Evolutionary conservation across 2,113 vertebrate species (phyloP).

Genomic region (Beaufortia kweichowensis): DNA sequence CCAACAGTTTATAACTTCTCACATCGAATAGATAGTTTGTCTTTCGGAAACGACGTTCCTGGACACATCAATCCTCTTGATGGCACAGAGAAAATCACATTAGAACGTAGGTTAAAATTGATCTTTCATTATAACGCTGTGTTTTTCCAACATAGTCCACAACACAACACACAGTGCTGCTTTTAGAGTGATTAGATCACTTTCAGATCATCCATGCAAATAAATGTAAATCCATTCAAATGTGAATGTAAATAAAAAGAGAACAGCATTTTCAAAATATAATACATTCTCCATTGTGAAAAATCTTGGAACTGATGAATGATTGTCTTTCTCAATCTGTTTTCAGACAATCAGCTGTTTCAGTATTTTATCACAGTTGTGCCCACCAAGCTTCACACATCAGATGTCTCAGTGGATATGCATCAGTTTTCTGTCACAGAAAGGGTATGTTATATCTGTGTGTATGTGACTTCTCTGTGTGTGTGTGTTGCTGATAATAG

Average conservation of each 20-base stretch:
- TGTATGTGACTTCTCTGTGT: not conserved
- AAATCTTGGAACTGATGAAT: not conserved
- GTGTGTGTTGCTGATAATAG: not conserved
- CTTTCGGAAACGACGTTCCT: conserved; percentile 90
- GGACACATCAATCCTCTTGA: conserved; percentile 93
- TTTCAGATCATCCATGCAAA: not conserved
- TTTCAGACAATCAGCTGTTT: conserved; percentile 94
- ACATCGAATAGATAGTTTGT: conserved; percentile 93
- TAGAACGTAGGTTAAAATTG: conserved; percentile 13
- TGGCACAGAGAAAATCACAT: conserved; percentile 84
- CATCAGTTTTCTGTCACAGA: conserved; percentile 97
- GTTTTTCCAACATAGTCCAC: not conserved
- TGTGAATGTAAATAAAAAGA: not conserved
- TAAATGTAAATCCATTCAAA: not conserved
- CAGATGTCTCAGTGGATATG: conserved; percentile 87
- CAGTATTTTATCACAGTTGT: conserved; percentile 98
- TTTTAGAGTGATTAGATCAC: not conserved
- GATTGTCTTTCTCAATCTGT: conserved; percentile 41
- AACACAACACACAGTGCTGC: not conserved
- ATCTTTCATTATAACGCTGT: conserved; percentile 24
- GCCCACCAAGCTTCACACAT: conserved; percentile 92
- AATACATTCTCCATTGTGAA: not conserved
- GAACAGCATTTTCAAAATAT: not conserved
- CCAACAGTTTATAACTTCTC: conserved; percentile 90
- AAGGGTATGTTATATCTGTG: conserved; percentile 72